A percentile compares a stretch with the other conserved stretches of the same genome.
Evolutionary conservation across 1,140 invertebrate species (phyloP).

Genomic region (Dolichoris vasculosae): DNA sequence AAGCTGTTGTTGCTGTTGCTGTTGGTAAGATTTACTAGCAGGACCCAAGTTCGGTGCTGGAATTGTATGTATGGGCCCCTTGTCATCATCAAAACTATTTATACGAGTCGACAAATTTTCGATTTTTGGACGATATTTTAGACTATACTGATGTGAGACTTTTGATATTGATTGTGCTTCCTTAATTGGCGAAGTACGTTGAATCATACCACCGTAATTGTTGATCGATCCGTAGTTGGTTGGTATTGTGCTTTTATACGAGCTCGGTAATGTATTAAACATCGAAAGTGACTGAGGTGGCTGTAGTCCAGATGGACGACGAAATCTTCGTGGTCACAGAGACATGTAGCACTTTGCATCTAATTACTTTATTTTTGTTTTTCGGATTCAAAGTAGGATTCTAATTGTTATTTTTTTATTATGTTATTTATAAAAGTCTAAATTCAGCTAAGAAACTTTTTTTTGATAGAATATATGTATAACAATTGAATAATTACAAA

Average conservation of each 20-base stretch:
- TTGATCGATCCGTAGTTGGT: conserved; percentile 52
- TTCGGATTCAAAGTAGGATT: not conserved
- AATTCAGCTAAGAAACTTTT: no score
- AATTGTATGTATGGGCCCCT: conserved; percentile 87
- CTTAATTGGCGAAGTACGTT: conserved; percentile 54
- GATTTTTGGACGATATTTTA: conserved; percentile 59
- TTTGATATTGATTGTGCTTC: conserved; percentile 65
- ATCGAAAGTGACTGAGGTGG: conserved; percentile 40
- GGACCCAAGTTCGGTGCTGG: conserved; percentile 85
- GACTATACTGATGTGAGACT: conserved; percentile 59
- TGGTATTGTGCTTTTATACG: conserved; percentile 63
- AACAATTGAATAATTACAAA: no score
- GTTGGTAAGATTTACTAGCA: conserved; percentile 61
- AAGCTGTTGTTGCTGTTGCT: conserved; percentile 15
- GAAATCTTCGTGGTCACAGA: conserved; percentile 15
- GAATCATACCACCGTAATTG: conserved; percentile 52
- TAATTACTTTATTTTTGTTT: no score
- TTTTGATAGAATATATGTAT: no score
- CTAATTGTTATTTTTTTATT: not conserved
- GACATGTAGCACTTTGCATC: not conserved
- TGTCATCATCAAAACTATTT: conserved; percentile 71
- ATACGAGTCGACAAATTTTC: conserved; percentile 59
- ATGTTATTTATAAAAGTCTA: no score
- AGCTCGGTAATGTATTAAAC: conserved; percentile 60
- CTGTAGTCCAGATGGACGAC: conserved; percentile 7